These are phyloP conservation scores for Sphaeridia pumilis DNA, from an alignment of 2,888 invertebrate species.

Conservation along the genomic window DNA sequence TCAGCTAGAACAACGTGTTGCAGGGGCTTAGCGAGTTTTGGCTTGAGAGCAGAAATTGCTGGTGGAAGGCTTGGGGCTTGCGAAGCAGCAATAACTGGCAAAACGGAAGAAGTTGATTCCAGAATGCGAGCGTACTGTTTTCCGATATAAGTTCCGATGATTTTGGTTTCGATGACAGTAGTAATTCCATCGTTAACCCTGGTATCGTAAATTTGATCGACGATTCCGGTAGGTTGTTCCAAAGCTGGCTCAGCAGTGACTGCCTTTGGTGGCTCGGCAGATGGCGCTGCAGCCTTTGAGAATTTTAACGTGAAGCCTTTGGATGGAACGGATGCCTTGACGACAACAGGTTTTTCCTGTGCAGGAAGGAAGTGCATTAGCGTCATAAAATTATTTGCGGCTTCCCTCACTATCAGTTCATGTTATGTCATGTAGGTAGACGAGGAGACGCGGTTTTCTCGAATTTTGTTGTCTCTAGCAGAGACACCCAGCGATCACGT, in stretches of 20 bases:
- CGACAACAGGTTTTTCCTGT: too few relatives aligned
- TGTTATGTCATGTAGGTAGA: too few relatives aligned
- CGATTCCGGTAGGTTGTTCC: constrained; percentile 55
- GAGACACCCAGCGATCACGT: too few relatives aligned
- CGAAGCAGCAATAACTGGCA: constrained; percentile 20
- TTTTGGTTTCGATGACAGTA: constrained; percentile 74
- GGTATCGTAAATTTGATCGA: constrained; percentile 72
- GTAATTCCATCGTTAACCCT: constrained; percentile 69
- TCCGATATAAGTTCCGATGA: constrained; percentile 76
- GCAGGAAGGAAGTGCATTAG: too few relatives aligned
- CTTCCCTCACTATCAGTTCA: too few relatives aligned
- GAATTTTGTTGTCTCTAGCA: too few relatives aligned
- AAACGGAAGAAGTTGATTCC: constrained; percentile 61
- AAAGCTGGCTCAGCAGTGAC: background rate
- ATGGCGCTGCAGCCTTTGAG: constrained; percentile 19
- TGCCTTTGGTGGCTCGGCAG: background rate
- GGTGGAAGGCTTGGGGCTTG: constrained; percentile 10
- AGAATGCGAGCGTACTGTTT: constrained; percentile 80
- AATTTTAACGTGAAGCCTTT: constrained; percentile 34
- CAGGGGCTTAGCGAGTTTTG: background rate
- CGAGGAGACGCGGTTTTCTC: too few relatives aligned
- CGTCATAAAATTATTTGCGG: too few relatives aligned
- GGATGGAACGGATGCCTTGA: too few relatives aligned
- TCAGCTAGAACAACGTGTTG: constrained; percentile 10
- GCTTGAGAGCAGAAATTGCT: background rate